Evolutionary conservation across 2,888 invertebrate genomes (phyloP), one percentile per base, ranked within the genome.

Genomic region (Onchidella celtica): DNA sequence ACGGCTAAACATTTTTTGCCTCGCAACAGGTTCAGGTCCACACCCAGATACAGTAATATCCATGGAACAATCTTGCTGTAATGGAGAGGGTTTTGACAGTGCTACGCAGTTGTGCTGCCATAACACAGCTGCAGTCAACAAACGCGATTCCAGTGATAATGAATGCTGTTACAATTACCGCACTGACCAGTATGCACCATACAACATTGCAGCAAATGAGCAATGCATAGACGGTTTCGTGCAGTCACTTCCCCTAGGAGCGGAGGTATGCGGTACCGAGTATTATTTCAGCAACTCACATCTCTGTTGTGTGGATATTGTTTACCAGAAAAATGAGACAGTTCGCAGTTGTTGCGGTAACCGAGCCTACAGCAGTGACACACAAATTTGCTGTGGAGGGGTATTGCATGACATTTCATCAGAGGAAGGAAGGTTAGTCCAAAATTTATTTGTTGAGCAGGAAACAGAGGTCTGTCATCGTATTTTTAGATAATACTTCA

Each of bases 51-150:
- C n/a, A n/a, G n/a, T n/a, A n/a, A n/a, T n/a, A n/a, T n/a, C n/a
- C n/a, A n/a, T n/a, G n/a, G n/a, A n/a, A n/a, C 4, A 68, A 32
- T 3, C 0, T 14, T 77, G 77, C 68, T 77, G 77, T 38, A 77
- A 77, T 57, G 77, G 77, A 36, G 66, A 36, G 38, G 68, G 68
- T 1, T 36, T 77, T 2, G n/a, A 34, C 9, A 36, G 17, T n/a
- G 57, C 24, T 40, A 14, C 6, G 47, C 11, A 77, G 17, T 3
- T 77, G 24, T 77, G 77, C 17, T 77, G 77, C 24, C 36, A 68
- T 1, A 38, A 36, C 11, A 29, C 36, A 0, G 14, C 6, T 32
- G 36, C 57, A 2, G 38, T 27, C 11, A 24, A 34, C 27, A 77
- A 68, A 29, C 29, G 11, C 3, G 4, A 36, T 38, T 0, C 11